Conservation (phyloP, 2,888 invertebrate species). For the Leistus spinibarbis region DNA sequence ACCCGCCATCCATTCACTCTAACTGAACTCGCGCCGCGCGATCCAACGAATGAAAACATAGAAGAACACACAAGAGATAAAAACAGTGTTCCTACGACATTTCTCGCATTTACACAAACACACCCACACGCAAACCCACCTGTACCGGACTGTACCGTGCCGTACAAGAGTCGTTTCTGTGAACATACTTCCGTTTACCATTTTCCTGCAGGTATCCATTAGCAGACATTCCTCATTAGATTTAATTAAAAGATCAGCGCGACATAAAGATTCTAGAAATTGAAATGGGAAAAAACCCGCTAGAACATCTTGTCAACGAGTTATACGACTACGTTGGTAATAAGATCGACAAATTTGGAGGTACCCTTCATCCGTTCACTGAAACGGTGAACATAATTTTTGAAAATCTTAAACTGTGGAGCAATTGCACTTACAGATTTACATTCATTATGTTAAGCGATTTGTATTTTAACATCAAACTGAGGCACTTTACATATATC, state of each 20-base stretch:
- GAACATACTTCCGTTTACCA: not conserved
- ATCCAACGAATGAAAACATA: not conserved
- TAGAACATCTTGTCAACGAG: not conserved
- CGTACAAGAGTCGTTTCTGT: not conserved
- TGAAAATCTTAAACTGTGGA: no score
- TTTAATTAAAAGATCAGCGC: conserved; percentile 34
- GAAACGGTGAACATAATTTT: no score
- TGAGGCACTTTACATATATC: no score
- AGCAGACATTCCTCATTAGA: conserved; percentile 23
- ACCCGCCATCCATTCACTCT: not conserved
- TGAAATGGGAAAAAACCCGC: not conserved
- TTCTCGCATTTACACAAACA: not conserved
- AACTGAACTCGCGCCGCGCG: not conserved
- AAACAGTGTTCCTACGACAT: not conserved
- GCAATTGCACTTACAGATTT: no score
- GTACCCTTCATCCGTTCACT: no score
- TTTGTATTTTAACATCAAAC: no score
- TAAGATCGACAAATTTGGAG: not conserved
- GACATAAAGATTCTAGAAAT: not conserved
- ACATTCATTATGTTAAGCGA: no score
- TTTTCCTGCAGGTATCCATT: not conserved
- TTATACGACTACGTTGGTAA: not conserved
- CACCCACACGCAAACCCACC: conserved; percentile 1
- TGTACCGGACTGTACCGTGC: not conserved
- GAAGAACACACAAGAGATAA: not conserved